A percentile compares a stretch with the other conserved stretches of the same genome.
phyloP scores from a whole-genome alignment of 2,888 invertebrate species.

The Xanthostigma xanthostigma region DNA sequence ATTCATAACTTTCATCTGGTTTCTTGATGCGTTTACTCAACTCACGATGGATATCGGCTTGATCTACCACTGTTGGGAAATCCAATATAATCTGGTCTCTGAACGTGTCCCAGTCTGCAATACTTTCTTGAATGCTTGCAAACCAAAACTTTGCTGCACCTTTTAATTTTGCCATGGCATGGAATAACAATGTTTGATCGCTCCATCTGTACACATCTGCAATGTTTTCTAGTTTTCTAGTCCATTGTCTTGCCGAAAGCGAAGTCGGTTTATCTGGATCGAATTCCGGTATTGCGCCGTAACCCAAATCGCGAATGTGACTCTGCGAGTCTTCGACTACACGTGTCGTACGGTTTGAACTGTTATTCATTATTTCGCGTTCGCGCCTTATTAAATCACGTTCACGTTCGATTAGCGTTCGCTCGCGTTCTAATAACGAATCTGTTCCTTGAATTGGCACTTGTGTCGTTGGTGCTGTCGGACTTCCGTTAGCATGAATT shows the following conservation, averaged over 20 bases:
- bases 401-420: neutral
- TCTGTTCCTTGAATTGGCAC: neutral
- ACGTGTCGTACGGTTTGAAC: neutral
- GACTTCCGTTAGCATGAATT: too few relatives aligned
- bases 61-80: constrained; percentile 6
- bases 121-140: constrained; percentile 5
- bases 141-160: constrained; percentile 15
- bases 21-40: constrained; percentile 2
- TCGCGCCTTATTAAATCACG: neutral
- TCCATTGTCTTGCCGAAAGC: constrained; percentile 12
- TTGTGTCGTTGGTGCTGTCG: too few relatives aligned
- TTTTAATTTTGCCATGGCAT: constrained; percentile 11
- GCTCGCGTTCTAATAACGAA: neutral
- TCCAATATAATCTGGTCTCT: constrained; percentile 1
- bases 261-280: constrained; percentile 3
- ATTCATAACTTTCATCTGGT: constrained; percentile 4
- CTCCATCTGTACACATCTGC: constrained; percentile 14
- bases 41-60: constrained; percentile 6
- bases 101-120: constrained; percentile 4
- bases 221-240: constrained; percentile 11
- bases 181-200: constrained; percentile 12
- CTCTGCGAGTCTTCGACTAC: neutral
- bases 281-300: constrained; percentile 5
- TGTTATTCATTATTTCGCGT: neutral
- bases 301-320: neutral